phyloP scores from a whole-genome alignment of 2,888 invertebrate species.

The Drosophila mercatorum region DNA sequence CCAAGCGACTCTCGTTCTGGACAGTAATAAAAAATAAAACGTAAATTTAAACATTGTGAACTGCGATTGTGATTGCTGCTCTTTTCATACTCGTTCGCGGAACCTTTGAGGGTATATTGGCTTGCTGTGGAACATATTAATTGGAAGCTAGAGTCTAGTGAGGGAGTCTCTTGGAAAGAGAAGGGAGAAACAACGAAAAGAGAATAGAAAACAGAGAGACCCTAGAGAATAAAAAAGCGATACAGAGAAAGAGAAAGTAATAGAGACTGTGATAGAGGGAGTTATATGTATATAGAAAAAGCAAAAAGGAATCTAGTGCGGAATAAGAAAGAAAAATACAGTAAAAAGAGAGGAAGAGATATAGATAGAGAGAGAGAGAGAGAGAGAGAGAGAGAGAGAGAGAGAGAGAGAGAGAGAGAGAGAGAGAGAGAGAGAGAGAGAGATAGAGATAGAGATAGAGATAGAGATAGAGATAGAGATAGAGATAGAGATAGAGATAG shows the following conservation, averaged over 20 bases:
- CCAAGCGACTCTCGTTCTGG: slow-evolving; percentile 29
- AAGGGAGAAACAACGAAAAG: background rate
- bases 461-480: background rate
- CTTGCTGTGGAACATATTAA: background rate
- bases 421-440: too few relatives aligned
- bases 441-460: background rate
- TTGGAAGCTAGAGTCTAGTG: background rate
- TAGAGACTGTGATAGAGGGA: background rate
- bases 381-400: too few relatives aligned
- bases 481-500: background rate
- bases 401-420: too few relatives aligned
- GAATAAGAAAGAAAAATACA: too few relatives aligned
- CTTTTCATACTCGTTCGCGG: background rate
- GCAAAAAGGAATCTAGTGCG: too few relatives aligned
- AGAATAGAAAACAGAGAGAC: background rate
- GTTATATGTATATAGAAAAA: too few relatives aligned
- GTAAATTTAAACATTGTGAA: slow-evolving; percentile 40
- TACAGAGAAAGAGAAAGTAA: background rate
- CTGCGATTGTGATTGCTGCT: slow-evolving; percentile 9
- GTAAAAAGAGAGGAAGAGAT: too few relatives aligned
- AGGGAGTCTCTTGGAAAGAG: background rate
- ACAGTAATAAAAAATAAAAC: slow-evolving; percentile 20
- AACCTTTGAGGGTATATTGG: background rate
- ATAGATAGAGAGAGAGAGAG: too few relatives aligned
- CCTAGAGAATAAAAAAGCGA: background rate